Evolutionary conservation across 2,113 vertebrate genomes (phyloP), one percentile per base, ranked within the genome.

Genomic region (Donacobius atricapilla): DNA sequence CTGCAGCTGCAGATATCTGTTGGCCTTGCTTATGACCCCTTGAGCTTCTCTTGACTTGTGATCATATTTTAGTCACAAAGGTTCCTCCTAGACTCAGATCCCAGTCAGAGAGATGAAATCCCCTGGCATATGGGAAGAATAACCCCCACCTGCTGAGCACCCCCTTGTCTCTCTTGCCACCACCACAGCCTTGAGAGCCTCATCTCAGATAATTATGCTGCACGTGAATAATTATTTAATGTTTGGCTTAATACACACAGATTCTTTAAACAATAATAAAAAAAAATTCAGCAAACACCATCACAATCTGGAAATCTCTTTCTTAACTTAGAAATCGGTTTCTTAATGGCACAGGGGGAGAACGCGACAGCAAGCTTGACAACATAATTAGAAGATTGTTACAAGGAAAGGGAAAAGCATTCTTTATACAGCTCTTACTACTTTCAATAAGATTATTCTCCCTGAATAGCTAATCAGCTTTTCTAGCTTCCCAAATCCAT

Each of bases 321-420:
- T 97, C 97, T 98, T 97, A 98, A 97, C 97, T 97, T 90, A 97
- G 97, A 98, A 98, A 97, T 91, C 68, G 87, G 97, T 96, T 97
- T 96, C 98, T 98, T 98, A 97, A 97, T 96, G 97, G 98, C 97
- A 95, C 94, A 97, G 97, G 96, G 95, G 96, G 96, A 97, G 97
- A 96, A 96, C 97, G 95, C 97, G 96, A 97, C 97, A 96, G 97
- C 95, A 93, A 97, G 96, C 96, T 95, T 98, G 98, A 98, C 98
- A 98, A 97, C 98, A 98, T 98, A 98, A 98, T 98, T 98, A 98
- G 98, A 98, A 98, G 98, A 98, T 96, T 98, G 98, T 98, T 98
- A 96, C 82, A 71, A 96, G 96, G 96, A 97, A 97, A 97, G 96
- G 97, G 97, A 98, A 97, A 97, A 97, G 98, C 97, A 95, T 97